Conservation (phyloP, 1,140 invertebrate species). For the Uloborus diversus region DNA sequence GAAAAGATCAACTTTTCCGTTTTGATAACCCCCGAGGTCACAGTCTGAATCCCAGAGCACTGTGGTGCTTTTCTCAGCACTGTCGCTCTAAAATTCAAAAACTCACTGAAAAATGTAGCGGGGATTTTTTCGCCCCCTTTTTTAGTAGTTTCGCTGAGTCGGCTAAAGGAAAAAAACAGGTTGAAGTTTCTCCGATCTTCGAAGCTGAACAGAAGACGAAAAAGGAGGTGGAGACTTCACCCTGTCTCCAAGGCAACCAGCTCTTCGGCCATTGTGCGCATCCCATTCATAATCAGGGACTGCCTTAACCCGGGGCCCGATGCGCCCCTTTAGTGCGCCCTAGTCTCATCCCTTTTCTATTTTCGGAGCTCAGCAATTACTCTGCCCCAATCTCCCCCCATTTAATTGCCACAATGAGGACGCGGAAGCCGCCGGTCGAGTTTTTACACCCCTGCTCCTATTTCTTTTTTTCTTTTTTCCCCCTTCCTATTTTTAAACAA, state of each 20-base stretch:
- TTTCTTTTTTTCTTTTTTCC: slow-evolving; percentile 20
- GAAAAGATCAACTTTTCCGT: too few species aligned
- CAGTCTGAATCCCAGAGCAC: too few species aligned
- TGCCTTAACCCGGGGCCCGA: slow-evolving; percentile 34
- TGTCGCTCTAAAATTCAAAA: too few species aligned
- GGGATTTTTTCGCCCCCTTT: slow-evolving; percentile 1
- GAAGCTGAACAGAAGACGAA: slow-evolving; percentile 37
- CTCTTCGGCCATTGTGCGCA: slow-evolving; percentile 52
- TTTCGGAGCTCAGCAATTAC: slow-evolving; percentile 48
- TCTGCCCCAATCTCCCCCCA: slow-evolving; percentile 21
- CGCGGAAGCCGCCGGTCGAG: not conserved
- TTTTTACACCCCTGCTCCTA: slow-evolving; percentile 19
- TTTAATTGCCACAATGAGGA: slow-evolving; percentile 38
- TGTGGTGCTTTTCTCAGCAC: too few species aligned
- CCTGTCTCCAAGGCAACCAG: slow-evolving; percentile 32
- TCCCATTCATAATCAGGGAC: slow-evolving; percentile 55
- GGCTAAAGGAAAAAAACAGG: slow-evolving; percentile 37
- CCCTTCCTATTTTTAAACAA: not conserved
- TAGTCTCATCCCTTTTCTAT: slow-evolving; percentile 43
- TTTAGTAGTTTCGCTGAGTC: slow-evolving; percentile 52
- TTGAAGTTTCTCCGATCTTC: slow-evolving; percentile 41
- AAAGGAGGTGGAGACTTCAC: slow-evolving; percentile 44
- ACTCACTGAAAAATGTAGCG: too few species aligned
- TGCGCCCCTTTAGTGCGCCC: slow-evolving; percentile 28
- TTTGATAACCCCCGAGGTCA: too few species aligned